These are phyloP conservation scores for Epinephelus moara DNA, from an alignment of 2,113 vertebrate genomes.

Conservation along the genomic window DNA sequence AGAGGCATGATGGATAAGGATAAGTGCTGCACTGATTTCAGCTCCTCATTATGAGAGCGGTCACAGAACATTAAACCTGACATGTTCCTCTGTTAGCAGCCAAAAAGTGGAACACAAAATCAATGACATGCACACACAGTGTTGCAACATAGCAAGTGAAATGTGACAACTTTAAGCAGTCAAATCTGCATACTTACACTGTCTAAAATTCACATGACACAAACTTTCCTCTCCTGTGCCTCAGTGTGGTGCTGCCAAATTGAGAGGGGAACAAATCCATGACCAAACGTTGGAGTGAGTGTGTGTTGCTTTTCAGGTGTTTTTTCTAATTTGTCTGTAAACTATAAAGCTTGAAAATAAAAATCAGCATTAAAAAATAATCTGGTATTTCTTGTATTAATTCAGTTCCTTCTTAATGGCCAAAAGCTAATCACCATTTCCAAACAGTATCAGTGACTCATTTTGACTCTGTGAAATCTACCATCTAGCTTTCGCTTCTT, in stretches of 20 bases:
- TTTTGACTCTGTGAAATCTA: neutral
- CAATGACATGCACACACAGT: conserved; percentile 9
- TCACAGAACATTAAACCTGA: conserved; percentile 13
- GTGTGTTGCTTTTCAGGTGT: neutral
- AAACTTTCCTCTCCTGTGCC: no score
- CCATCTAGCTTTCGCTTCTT: conserved; percentile 24
- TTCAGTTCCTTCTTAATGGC: neutral
- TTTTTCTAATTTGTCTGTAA: neutral
- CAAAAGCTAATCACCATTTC: conserved; percentile 1
- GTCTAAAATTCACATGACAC: no score
- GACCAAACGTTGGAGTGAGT: no score
- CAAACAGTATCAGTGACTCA: neutral
- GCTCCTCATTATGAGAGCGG: conserved; percentile 5
- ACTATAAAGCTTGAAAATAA: neutral
- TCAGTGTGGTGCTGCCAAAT: no score
- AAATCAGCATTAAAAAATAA: no score
- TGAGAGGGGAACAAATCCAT: no score
- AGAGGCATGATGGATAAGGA: conserved; percentile 14
- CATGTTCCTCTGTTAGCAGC: neutral
- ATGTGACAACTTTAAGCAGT: no score
- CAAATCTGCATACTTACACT: no score
- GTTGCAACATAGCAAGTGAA: no score
- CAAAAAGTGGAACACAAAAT: neutral
- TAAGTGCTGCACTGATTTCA: conserved; percentile 27
- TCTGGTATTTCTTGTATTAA: neutral